phyloP scores from a whole-genome alignment of 2,888 invertebrate genomes.

The Malachius bipustulatus region DNA sequence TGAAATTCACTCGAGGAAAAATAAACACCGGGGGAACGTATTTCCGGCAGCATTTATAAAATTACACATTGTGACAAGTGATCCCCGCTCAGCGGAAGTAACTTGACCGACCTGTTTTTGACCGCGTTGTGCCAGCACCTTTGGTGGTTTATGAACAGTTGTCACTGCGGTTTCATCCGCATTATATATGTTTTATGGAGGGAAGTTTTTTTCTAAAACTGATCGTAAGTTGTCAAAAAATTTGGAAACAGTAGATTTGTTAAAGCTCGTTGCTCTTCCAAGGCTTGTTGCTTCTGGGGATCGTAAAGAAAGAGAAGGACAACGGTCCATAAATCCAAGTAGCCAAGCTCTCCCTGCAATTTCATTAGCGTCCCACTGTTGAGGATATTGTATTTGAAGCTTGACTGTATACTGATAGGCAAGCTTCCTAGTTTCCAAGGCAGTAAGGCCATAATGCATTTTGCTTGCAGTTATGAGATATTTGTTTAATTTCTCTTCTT shows the following conservation, averaged over 20 bases:
- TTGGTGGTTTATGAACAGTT: constrained; percentile 11
- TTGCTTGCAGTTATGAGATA: neutral
- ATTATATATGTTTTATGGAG: neutral
- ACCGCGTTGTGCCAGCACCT: constrained; percentile 8
- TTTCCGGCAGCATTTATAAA: constrained; percentile 7
- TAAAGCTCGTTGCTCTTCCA: constrained; percentile 11
- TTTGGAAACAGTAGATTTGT: constrained; percentile 9
- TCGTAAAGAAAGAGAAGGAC: neutral
- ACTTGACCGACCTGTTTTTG: constrained; percentile 11
- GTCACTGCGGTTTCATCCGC: constrained; percentile 6
- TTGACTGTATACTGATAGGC: neutral
- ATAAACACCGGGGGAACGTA: constrained; percentile 9
- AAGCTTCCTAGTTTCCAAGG: neutral
- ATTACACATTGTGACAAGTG: neutral
- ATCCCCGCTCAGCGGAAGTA: constrained; percentile 1
- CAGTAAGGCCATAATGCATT: constrained; percentile 1
- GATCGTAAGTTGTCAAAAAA: constrained; percentile 8
- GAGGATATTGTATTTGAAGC: neutral
- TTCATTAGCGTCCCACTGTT: neutral
- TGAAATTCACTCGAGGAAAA: constrained; percentile 6
- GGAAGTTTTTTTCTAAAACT: neutral
- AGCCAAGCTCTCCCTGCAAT: neutral
- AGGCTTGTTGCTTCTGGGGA: constrained; percentile 3
- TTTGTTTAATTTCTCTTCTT: neutral
- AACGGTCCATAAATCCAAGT: neutral